Conservation (phyloP, 2,797 vertebrate genomes). For the Apogon talboti region DNA sequence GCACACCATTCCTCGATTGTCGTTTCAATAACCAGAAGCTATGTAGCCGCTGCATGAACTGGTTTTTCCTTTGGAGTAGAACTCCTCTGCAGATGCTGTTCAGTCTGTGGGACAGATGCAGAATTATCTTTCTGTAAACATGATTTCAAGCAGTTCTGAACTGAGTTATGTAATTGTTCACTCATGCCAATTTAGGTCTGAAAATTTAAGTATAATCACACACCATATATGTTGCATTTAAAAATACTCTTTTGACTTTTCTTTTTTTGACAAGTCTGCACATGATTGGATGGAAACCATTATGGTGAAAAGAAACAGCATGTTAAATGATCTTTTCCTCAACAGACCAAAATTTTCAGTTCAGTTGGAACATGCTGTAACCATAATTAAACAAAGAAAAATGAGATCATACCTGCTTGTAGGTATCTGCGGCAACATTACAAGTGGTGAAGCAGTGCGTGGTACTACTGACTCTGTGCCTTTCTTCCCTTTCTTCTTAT, state of each 20-base stretch:
- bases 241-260: background rate
- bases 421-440: constrained; percentile 91
- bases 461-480: constrained; percentile 73
- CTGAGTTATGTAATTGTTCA: background rate
- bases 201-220: background rate
- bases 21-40: constrained; percentile 97
- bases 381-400: background rate
- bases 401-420: constrained; percentile 88
- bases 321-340: background rate
- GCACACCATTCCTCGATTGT: constrained; percentile 94
- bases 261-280: background rate
- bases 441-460: constrained; percentile 83
- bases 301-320: background rate
- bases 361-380: background rate
- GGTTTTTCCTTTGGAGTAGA: constrained; percentile 93
- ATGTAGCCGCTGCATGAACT: constrained; percentile 97
- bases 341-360: background rate
- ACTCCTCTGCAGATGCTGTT: constrained; percentile 95
- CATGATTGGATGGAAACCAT: background rate
- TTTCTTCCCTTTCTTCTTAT: constrained; percentile 92
- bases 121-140: constrained; percentile 4
- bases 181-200: background rate
- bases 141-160: background rate
- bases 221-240: background rate
- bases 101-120: constrained; percentile 83